Percentiles rank a stretch among this genome's conserved stretches.
Conservation (phyloP, 2,888 invertebrate species). For the Lypha dubia region DNA sequence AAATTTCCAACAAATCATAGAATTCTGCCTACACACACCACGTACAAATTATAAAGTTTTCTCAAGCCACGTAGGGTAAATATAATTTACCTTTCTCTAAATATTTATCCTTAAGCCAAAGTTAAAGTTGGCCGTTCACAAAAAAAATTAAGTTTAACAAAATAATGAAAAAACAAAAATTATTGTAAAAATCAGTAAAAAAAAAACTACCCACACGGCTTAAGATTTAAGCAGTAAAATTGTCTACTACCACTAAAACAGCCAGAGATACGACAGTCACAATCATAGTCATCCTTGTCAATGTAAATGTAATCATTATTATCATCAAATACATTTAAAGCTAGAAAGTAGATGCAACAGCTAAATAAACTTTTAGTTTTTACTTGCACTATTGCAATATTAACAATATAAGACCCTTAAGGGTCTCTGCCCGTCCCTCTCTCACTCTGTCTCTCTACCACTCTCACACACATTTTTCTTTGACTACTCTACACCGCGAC, state of each 20-base stretch:
- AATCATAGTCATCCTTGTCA: conserved; percentile 37
- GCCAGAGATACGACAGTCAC: conserved; percentile 20
- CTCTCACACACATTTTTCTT: neutral
- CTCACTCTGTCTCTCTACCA: neutral
- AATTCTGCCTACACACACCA: neutral
- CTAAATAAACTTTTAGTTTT: conserved; percentile 41
- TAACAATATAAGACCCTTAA: conserved; percentile 10
- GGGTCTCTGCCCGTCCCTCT: too few species aligned
- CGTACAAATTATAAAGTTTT: conserved; percentile 35
- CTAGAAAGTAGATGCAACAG: conserved; percentile 53
- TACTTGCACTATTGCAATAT: conserved; percentile 15
- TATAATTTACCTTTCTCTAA: conserved; percentile 70
- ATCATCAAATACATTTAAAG: conserved; percentile 65
- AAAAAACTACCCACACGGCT: conserved; percentile 49
- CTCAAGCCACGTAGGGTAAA: conserved; percentile 66
- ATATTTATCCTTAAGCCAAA: conserved; percentile 70
- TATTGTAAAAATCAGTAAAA: conserved; percentile 5
- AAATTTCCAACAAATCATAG: too few species aligned
- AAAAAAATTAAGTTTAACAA: neutral
- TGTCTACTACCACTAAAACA: neutral
- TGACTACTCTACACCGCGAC: neutral
- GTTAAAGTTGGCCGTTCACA: conserved; percentile 61
- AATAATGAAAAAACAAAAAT: neutral
- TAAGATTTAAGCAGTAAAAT: conserved; percentile 42
- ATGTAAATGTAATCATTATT: conserved; percentile 66